Evolutionary conservation across 2,797 vertebrate species (phyloP).

Genomic region (Nannoperca australis): DNA sequence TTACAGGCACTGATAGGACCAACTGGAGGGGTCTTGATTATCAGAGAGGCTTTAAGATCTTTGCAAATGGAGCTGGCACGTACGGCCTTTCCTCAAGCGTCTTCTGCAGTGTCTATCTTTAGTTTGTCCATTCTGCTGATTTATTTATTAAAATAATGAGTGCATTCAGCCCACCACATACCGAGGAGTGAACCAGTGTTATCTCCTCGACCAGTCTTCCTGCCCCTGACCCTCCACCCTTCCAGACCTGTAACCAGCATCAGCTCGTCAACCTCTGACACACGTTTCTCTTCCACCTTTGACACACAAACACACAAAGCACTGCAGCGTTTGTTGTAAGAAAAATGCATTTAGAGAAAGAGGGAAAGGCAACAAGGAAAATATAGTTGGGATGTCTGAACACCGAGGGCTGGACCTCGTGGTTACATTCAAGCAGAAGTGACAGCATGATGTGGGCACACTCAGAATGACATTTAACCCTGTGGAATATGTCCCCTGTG

Average conservation of each 20-base stretch:
- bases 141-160: background rate
- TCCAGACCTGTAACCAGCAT: conserved; percentile 3
- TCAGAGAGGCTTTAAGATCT: conserved; percentile 7
- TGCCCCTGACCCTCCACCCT: conserved; percentile 55
- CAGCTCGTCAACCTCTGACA: conserved; percentile 12
- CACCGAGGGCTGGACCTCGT: background rate
- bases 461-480: background rate
- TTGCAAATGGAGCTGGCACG: conserved; percentile 6
- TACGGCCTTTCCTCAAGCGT: conserved; percentile 23
- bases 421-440: background rate
- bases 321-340: background rate
- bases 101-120: conserved; percentile 16
- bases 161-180: background rate
- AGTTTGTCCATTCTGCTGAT: background rate
- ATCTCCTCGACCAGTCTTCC: conserved; percentile 68
- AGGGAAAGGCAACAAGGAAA: background rate
- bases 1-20: conserved; percentile 53
- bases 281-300: conserved; percentile 22
- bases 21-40: conserved; percentile 43
- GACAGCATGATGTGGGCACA: conserved; percentile 1
- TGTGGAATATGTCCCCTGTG: background rate
- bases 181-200: conserved; percentile 49
- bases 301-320: background rate
- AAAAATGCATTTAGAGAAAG: background rate
- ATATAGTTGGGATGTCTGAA: background rate